Evolutionary conservation across 1,140 invertebrate genomes (phyloP).

Genomic region (Bombus waltoni): DNA sequence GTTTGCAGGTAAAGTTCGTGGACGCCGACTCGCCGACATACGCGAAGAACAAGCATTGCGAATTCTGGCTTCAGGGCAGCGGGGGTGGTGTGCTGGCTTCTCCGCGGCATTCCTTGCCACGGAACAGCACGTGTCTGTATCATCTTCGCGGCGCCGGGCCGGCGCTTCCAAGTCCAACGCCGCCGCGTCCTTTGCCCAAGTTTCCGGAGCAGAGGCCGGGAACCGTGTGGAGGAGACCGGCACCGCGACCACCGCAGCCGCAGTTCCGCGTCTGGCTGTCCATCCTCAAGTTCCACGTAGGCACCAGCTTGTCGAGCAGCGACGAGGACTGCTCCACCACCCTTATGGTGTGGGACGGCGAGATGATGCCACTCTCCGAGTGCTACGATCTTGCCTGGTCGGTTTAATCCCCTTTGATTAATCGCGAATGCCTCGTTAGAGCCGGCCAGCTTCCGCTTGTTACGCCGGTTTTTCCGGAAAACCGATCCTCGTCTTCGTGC

Average conservation of each 20-base stretch:
- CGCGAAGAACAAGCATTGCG: constrained; percentile 91
- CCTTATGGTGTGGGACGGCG: constrained; percentile 92
- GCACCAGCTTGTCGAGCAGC: constrained; percentile 80
- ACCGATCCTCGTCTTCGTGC: background rate
- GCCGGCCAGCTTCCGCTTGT: background rate
- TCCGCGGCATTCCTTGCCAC: constrained; percentile 90
- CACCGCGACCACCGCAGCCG: constrained; percentile 83
- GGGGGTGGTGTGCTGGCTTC: constrained; percentile 90
- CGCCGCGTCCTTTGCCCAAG: constrained; percentile 84
- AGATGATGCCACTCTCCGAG: constrained; percentile 88
- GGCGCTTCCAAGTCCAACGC: constrained; percentile 84
- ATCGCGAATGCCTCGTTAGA: background rate
- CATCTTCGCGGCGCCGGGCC: constrained; percentile 87
- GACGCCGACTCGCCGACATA: constrained; percentile 91
- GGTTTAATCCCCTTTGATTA: constrained; percentile 62
- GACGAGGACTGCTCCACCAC: constrained; percentile 91
- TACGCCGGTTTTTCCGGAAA: background rate
- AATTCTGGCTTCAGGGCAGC: constrained; percentile 92
- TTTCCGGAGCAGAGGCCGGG: constrained; percentile 85
- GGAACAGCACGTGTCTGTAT: constrained; percentile 94
- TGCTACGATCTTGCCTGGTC: constrained; percentile 92
- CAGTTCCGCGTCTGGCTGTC: constrained; percentile 93
- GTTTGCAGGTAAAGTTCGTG: constrained; percentile 89
- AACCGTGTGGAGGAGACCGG: constrained; percentile 84
- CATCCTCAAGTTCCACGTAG: constrained; percentile 92